These are phyloP conservation scores for Macrophya annulata DNA, from an alignment of 2,888 invertebrate genomes.

Conservation along the genomic window DNA sequence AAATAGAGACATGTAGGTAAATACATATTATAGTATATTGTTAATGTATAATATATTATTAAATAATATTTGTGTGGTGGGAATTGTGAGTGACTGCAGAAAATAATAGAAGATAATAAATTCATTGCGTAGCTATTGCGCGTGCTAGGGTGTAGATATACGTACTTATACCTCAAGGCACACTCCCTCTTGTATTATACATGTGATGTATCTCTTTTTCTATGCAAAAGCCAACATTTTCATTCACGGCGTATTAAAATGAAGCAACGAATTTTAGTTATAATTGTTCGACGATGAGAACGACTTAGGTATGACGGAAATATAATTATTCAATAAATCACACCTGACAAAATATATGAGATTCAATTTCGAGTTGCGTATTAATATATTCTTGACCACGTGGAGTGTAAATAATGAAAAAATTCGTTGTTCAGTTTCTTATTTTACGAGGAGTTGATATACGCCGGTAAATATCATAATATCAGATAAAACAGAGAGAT, in stretches of 20 bases:
- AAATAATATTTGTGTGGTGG: conserved; percentile 45
- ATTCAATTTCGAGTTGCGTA: conserved; percentile 1
- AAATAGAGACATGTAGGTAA: conserved; percentile 9
- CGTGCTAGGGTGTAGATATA: not conserved
- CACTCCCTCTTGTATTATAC: not conserved
- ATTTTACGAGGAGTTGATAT: not conserved
- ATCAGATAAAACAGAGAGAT: not conserved
- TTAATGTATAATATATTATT: conserved; percentile 46
- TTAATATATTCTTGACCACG: not conserved
- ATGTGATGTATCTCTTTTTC: conserved; percentile 7
- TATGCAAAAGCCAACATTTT: conserved; percentile 20
- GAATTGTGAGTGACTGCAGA: conserved; percentile 28
- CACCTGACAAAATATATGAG: not conserved
- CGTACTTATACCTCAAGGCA: not conserved
- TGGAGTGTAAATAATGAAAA: not conserved
- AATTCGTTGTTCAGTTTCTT: not conserved
- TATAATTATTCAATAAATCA: not conserved
- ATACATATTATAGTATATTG: conserved; percentile 5
- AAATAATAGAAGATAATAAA: conserved; percentile 6
- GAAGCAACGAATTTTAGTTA: not conserved
- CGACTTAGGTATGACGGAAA: not conserved
- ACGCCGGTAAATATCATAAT: not conserved
- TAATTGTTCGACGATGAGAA: not conserved
- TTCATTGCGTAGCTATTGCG: not conserved
- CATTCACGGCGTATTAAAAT: not conserved